Conservation (phyloP, 1,140 invertebrate genomes). For the Caerostris darwini region DNA sequence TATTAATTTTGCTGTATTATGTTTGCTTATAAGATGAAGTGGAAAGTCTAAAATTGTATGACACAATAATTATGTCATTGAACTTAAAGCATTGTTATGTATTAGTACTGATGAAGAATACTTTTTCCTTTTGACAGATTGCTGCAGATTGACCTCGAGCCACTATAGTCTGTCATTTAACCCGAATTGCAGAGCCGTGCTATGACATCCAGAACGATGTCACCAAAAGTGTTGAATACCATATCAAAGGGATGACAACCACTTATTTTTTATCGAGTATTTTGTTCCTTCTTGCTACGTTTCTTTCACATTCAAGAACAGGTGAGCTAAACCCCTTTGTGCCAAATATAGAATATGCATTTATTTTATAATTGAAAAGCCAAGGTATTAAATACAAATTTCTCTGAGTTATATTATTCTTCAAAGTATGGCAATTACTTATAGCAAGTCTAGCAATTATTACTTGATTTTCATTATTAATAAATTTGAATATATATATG, state of each 20-base stretch:
- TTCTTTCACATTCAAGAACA: constrained; percentile 11
- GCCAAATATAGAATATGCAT: too few relatives aligned
- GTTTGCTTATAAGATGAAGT: too few relatives aligned
- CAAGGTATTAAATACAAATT: not conserved
- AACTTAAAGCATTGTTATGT: too few relatives aligned
- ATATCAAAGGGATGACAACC: constrained; percentile 59
- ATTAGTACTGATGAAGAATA: too few relatives aligned
- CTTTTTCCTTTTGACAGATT: not conserved
- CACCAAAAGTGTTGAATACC: not conserved
- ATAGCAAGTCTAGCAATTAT: too few relatives aligned
- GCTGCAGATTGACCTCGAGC: not conserved
- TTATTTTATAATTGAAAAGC: too few relatives aligned
- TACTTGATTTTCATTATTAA: too few relatives aligned
- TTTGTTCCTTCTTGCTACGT: constrained; percentile 18
- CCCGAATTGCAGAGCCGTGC: not conserved
- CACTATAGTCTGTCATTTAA: not conserved
- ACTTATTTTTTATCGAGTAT: constrained; percentile 53
- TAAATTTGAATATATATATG: too few relatives aligned
- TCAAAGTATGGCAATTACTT: not conserved
- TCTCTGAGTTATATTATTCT: not conserved
- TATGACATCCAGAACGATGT: constrained; percentile 58
- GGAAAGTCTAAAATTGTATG: too few relatives aligned
- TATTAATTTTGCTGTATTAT: too few relatives aligned
- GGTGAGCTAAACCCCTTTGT: not conserved
- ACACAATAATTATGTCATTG: too few relatives aligned